Evolutionary conservation across 2,113 vertebrate species (phyloP).

Genomic region (Merops nubicus): DNA sequence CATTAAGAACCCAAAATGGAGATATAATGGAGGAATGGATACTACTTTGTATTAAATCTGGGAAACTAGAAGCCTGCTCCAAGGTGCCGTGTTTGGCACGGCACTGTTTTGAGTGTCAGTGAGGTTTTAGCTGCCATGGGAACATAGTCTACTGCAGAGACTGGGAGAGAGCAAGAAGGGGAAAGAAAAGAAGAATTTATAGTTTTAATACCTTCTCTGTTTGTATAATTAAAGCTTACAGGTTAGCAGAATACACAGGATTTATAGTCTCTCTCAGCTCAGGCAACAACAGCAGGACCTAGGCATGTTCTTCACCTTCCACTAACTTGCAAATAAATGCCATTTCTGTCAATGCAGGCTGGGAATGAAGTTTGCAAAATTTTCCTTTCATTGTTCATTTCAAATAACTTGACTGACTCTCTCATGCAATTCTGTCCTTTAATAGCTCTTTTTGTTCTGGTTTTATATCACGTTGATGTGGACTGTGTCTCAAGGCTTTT

Average conservation of each 20-base stretch:
- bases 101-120: neutral
- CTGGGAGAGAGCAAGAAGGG: neutral
- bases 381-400: neutral
- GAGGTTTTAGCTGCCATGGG: constrained; percentile 39
- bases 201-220: neutral
- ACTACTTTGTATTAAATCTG: neutral
- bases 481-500: neutral
- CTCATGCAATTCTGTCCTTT: neutral
- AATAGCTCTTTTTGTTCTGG: neutral
- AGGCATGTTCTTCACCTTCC: accelerated
- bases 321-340: neutral
- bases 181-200: neutral
- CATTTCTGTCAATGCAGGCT: neutral
- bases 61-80: neutral
- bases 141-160: neutral
- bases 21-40: neutral
- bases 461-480: neutral
- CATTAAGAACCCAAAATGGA: neutral
- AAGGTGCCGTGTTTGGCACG: neutral
- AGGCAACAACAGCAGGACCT: neutral
- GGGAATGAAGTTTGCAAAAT: neutral
- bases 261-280: neutral
- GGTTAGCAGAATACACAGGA: neutral
- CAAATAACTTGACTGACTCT: neutral
- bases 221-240: neutral